Conservation (phyloP, 2,888 invertebrate species). For the Ornithoptera priamus region DNA sequence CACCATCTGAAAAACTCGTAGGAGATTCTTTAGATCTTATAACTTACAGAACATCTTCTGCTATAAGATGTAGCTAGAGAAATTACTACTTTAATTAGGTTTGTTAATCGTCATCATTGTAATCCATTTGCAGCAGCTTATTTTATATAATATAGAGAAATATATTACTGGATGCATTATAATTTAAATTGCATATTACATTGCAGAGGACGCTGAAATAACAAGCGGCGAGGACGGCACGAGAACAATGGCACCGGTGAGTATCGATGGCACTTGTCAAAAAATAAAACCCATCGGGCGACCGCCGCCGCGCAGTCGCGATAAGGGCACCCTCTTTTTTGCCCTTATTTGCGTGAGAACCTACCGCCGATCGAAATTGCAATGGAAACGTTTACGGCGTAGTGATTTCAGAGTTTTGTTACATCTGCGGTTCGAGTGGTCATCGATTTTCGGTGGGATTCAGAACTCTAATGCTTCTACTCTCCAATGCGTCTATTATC, state of each 20-base stretch:
- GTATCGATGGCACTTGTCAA: conserved; percentile 76
- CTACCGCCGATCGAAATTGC: conserved; percentile 36
- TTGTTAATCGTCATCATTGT: no score
- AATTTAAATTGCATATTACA: conserved; percentile 20
- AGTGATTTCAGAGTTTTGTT: conserved; percentile 20
- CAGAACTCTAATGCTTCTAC: conserved; percentile 19
- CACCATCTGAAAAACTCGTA: no score
- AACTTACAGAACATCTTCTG: no score
- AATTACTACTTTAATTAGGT: no score
- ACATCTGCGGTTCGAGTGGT: conserved; percentile 32
- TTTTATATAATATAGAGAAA: no score
- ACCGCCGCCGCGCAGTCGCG: conserved; percentile 44
- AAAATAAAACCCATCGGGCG: conserved; percentile 55
- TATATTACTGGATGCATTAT: no score
- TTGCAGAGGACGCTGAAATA: conserved; percentile 48
- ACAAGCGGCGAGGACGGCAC: conserved; percentile 56
- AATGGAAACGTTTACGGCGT: conserved; percentile 38
- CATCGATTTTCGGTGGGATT: conserved; percentile 25
- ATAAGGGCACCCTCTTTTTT: conserved; percentile 42
- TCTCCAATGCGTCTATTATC: no score
- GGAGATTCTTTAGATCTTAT: no score
- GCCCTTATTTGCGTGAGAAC: conserved; percentile 40
- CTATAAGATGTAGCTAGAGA: no score
- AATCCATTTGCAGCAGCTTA: no score
- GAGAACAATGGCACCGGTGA: conserved; percentile 64